Percentiles rank a stretch among this genome's conserved stretches.
These are phyloP conservation scores for Tragopan temminckii DNA, from an alignment of 2,797 vertebrate genomes.

Conservation along the genomic window DNA sequence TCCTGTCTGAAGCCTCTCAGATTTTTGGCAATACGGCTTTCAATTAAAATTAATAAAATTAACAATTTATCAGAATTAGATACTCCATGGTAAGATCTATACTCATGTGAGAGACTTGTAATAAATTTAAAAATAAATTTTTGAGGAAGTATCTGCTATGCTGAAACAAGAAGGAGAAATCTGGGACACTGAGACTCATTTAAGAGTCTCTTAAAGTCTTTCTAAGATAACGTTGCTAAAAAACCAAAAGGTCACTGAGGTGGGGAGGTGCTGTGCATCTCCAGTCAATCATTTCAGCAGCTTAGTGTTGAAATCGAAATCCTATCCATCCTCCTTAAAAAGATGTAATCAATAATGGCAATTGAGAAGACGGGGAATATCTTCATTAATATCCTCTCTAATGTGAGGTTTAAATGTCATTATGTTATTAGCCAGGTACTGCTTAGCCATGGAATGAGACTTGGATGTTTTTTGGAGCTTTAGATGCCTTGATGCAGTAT, in stretches of 20 bases:
- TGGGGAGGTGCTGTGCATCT: conserved; percentile 28
- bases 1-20: neutral
- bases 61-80: neutral
- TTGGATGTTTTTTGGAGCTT: conserved; percentile 22
- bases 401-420: conserved; percentile 11
- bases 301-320: conserved; percentile 55
- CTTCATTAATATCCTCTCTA: conserved; percentile 56
- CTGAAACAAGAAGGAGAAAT: neutral
- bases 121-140: neutral
- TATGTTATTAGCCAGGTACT: conserved; percentile 24
- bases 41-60: neutral
- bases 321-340: conserved; percentile 55
- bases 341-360: conserved; percentile 63
- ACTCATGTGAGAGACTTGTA: neutral
- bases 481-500: neutral
- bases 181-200: neutral
- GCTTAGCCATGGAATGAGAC: neutral
- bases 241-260: conserved; percentile 7
- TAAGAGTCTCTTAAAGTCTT: neutral
- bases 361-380: conserved; percentile 32
- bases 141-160: neutral
- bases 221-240: conserved; percentile 26
- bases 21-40: neutral
- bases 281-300: conserved; percentile 48
- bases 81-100: neutral